Percentiles rank a stretch among this genome's conserved stretches.
Conservation (phyloP, 1,140 invertebrate species). For the Charaxes varanes region DNA sequence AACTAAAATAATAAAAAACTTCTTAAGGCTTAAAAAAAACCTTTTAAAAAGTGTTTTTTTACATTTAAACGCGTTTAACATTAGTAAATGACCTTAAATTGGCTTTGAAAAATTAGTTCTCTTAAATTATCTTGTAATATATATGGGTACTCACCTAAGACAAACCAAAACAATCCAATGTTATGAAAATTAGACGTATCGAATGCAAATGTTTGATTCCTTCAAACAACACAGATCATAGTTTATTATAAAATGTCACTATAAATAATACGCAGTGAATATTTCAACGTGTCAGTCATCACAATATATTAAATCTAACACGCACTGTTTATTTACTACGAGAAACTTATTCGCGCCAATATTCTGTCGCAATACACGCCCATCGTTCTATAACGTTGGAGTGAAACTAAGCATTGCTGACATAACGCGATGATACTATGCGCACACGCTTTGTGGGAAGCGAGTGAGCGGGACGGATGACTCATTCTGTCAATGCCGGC, state of each 20-base stretch:
- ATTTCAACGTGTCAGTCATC: conserved; percentile 49
- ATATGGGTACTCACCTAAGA: too few species aligned
- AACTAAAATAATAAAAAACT: too few species aligned
- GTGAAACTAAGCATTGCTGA: conserved; percentile 31
- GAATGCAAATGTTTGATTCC: conserved; percentile 41
- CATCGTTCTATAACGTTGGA: conserved; percentile 10
- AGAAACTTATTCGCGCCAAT: conserved; percentile 36
- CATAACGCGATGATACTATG: conserved; percentile 41
- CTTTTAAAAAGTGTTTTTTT: too few species aligned
- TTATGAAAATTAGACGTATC: conserved; percentile 17
- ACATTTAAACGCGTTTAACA: too few species aligned
- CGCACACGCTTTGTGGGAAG: conserved; percentile 43
- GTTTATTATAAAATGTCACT: conserved; percentile 47
- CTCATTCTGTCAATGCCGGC: conserved; percentile 50
- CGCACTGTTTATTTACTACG: conserved; percentile 19
- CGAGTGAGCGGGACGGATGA: conserved; percentile 45
- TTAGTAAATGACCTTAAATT: too few species aligned
- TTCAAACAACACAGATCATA: conserved; percentile 49
- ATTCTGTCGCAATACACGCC: conserved; percentile 21
- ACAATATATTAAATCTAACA: conserved; percentile 26
- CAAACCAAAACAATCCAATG: conserved; percentile 30
- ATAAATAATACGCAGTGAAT: conserved; percentile 39
- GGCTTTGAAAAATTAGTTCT: too few species aligned
- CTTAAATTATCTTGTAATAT: too few species aligned
- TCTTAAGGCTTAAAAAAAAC: too few species aligned